Evolutionary conservation across 2,113 vertebrate genomes (phyloP), one percentile per base, ranked within the genome.

Genomic region (Neodontobutis hainanensis): DNA sequence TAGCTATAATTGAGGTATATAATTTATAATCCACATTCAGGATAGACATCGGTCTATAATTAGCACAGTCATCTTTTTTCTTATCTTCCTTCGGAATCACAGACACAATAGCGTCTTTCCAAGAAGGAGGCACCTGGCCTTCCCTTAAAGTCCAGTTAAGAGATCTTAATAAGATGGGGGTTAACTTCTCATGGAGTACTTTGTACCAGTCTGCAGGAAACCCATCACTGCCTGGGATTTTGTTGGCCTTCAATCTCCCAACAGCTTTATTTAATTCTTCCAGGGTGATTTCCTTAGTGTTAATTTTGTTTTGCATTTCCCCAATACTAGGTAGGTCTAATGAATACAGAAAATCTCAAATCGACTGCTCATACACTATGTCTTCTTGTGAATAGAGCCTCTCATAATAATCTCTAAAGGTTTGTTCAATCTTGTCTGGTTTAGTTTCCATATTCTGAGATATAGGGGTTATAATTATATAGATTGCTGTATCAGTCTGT

Each of bases 21-120:
- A 53, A 19, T 8, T 65, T 53, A 3, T 55, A 58, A 16, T 68
- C 36, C 0, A 8, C 57, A 43, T 59, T 68, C 4, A 68, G 32
- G 16, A 59, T 50, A 5, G 35, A 68, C 50, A 68, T 50, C 4
- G 46, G 65, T 1, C 45, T 36, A 36, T 59, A 50, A 10, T 32
- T 32, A 8, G 50, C 15, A 32, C 19, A 52, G n/a, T 48, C 15
- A 7, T 48, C 46, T 52, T 7, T 8, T 11, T 52, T 19, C 10
- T 52, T 52, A 32, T 4, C 19, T 52, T 52, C 50, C 19, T 52
- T 52, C 0, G 50, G 50, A 9, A 52, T 52, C 11, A 48, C 10
- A 27, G 16, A 19, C 4, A 52, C 16, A 19, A 52, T 32, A 8
- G 16, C 50, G 5, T 52, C 50, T 4, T 52, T 52, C 50, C n/a